phyloP scores from a whole-genome alignment of 2,888 invertebrate genomes.

The Lapara coniferarum region DNA sequence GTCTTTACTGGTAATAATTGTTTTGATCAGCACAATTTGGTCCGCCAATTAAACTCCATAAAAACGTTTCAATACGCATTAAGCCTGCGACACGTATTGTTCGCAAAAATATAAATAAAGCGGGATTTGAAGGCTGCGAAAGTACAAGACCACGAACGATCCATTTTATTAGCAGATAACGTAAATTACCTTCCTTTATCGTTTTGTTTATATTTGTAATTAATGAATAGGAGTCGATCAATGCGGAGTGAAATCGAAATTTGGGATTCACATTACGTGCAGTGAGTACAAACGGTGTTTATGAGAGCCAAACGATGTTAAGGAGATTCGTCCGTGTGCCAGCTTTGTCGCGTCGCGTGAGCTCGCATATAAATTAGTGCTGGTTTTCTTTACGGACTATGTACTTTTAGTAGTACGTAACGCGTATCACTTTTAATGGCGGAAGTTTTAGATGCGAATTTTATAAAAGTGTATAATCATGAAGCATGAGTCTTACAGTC shows the following conservation, averaged over 20 bases:
- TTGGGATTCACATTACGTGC: slow-evolving; percentile 25
- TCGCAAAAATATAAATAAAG: slow-evolving; percentile 3
- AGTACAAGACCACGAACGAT: background rate
- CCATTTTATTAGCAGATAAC: background rate
- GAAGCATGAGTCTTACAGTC: no score
- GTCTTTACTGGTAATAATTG: slow-evolving; percentile 63
- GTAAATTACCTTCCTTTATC: background rate
- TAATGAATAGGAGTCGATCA: background rate
- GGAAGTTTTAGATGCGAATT: background rate
- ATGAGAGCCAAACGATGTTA: slow-evolving; percentile 32
- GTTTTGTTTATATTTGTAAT: background rate
- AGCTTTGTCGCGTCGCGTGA: slow-evolving; percentile 52
- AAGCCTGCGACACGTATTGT: slow-evolving; percentile 1
- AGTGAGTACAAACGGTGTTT: slow-evolving; percentile 33
- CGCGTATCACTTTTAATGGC: background rate
- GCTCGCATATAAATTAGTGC: slow-evolving; percentile 66
- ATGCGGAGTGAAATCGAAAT: slow-evolving; percentile 21
- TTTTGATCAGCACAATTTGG: slow-evolving; percentile 68
- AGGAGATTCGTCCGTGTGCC: slow-evolving; percentile 43
- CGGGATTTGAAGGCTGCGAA: background rate
- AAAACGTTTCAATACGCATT: slow-evolving; percentile 40
- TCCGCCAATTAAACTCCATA: slow-evolving; percentile 63
- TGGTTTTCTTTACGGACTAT: slow-evolving; percentile 14
- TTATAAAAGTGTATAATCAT: background rate
- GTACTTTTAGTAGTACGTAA: background rate